Conservation (phyloP, 2,113 vertebrate species). For the Hemiprocne comata region DNA sequence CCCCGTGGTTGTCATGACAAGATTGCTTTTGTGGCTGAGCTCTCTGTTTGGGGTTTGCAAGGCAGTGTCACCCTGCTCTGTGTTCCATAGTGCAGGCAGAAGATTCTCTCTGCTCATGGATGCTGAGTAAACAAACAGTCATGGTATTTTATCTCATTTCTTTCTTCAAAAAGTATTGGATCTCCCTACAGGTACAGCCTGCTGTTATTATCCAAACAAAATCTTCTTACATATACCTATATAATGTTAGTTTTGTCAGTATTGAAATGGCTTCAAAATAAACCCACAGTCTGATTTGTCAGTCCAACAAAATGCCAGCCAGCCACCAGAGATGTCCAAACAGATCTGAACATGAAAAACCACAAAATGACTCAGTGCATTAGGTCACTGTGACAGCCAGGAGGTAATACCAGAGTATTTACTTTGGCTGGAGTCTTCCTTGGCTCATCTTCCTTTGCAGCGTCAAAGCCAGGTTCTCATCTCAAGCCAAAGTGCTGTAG, state of each 20-base stretch:
- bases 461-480: constrained; percentile 14
- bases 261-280: constrained; percentile 27
- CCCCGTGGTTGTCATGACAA: neutral
- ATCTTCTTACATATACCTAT: neutral
- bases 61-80: neutral
- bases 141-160: neutral
- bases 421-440: constrained; percentile 25
- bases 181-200: neutral
- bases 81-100: rapidly evolving
- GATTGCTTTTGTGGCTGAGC: neutral
- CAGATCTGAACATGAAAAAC: constrained; percentile 28
- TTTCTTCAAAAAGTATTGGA: neutral
- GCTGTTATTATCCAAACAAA: neutral
- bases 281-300: neutral
- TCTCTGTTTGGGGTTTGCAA: neutral
- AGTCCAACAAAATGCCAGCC: neutral
- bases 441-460: constrained; percentile 8
- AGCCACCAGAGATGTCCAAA: neutral
- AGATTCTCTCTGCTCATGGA: neutral
- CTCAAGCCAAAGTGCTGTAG: constrained; percentile 4
- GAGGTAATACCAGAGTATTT: constrained; percentile 44
- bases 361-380: constrained; percentile 48
- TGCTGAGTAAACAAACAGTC: neutral
- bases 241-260: neutral
- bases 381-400: constrained; percentile 49